Conservation (phyloP, 1,140 invertebrate genomes). For the Heliconius nattereri region DNA sequence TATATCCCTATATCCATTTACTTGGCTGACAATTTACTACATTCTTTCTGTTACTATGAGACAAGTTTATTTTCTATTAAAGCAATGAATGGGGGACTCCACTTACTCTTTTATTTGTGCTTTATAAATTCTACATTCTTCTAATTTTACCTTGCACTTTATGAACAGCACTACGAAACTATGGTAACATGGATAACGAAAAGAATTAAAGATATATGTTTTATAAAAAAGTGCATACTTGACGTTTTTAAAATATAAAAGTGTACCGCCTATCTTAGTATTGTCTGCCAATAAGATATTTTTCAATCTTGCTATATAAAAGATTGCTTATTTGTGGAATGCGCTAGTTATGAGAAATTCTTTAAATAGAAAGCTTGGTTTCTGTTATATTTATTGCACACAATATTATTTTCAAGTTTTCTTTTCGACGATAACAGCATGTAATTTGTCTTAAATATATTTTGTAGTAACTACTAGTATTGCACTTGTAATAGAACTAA, state of each 20-base stretch:
- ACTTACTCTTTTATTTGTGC: not conserved
- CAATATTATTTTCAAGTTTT: not conserved
- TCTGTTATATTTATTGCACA: not conserved
- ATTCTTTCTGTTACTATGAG: not conserved
- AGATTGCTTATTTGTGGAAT: slow-evolving; percentile 8
- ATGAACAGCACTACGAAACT: not conserved
- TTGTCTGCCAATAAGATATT: not conserved
- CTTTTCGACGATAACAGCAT: not conserved
- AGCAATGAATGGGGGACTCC: not conserved
- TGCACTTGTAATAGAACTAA: not conserved
- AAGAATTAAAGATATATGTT: not conserved
- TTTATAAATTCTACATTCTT: not conserved
- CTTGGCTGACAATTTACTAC: not conserved
- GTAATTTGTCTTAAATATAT: not conserved
- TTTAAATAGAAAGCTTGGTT: not conserved
- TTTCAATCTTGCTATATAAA: slow-evolving; percentile 9
- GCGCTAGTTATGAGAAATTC: slow-evolving; percentile 1
- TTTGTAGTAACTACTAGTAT: not conserved
- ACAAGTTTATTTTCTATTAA: not conserved
- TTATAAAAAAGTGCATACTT: too few relatives aligned
- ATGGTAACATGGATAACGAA: too few relatives aligned
- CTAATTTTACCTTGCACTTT: not conserved
- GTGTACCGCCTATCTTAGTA: not conserved
- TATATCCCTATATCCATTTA: not conserved
- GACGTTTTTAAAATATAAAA: not conserved